Evolutionary conservation across 2,888 invertebrate species (phyloP).

Genomic region (Drosophila limbata): DNA sequence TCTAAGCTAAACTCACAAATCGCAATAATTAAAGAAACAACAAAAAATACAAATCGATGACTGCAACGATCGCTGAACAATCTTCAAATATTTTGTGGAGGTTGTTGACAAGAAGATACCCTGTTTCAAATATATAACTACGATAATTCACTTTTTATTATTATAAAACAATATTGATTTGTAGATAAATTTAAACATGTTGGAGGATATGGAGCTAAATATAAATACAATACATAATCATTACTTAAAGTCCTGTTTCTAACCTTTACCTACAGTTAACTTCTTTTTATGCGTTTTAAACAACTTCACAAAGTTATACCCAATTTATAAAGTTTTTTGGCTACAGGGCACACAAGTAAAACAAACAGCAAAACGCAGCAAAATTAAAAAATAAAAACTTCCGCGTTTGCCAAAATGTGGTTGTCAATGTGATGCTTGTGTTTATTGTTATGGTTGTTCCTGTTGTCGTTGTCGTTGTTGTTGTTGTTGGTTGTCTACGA

Average conservation of each 20-base stretch:
- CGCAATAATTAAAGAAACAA: conserved; percentile 68
- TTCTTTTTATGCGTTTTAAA: too few species aligned
- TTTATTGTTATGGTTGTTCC: conserved; percentile 22
- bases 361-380: conserved; percentile 51
- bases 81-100: conserved; percentile 40
- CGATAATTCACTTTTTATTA: too few species aligned
- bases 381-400: conserved; percentile 59
- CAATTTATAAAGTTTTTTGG: background rate
- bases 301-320: background rate
- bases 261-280: too few species aligned
- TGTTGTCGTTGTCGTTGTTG: conserved; percentile 21
- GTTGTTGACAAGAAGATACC: conserved; percentile 3
- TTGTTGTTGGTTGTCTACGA: conserved; percentile 23
- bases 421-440: conserved; percentile 24
- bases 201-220: background rate
- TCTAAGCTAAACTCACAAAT: conserved; percentile 53
- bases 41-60: conserved; percentile 64
- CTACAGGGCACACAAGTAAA: conserved; percentile 23
- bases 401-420: conserved; percentile 70
- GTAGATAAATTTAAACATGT: too few species aligned
- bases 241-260: background rate
- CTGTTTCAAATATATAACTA: background rate
- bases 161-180: too few species aligned
- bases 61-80: conserved; percentile 53
- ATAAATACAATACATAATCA: background rate